Evolutionary conservation across 2,113 vertebrate species (phyloP), one percentile per base, ranked within the genome.

Genomic region (Paramisgurnus dabryanus): DNA sequence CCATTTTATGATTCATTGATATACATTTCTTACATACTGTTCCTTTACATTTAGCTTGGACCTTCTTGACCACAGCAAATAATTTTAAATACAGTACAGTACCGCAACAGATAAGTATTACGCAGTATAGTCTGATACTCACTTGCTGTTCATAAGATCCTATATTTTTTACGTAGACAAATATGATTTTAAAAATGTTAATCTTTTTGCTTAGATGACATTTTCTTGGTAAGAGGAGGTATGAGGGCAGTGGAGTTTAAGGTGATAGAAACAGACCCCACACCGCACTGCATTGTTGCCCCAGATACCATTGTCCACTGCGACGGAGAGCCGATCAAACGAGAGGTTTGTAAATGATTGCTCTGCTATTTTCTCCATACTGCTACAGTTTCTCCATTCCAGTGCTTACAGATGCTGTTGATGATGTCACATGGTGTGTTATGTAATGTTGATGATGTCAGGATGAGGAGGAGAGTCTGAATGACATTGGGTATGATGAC

Each of bases 221-320:
- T 91, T 69, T 89, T 91, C 76, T 78, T 89, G 63, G 86, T 90
- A 6, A 79, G 90, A 60, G 90, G 90, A 3, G 89, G 89, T 22
- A 88, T 91, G 90, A 67, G 89, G n/a, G 90, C 90, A 1, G 90
- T 91, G 67, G 90, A 91, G 71, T 90, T 91, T 77, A 91, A 91
- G 72, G 88, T 90, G 3, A 85, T 91, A 57, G 90, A 91, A 61
- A 89, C 89, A 9, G 90, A 91, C 68, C 90, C 90, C 53, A 49
- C 34, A n/a, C 87, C 89, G 1, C 85, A 90, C 70, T 91, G 90
- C 80, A 91, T 91, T 5, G 90, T 91, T 18, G 87, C 89, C 57
- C 90, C 90, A 9, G 90, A 91, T 39, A 91, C 90, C 8, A 82
- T 91, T 50, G 85, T 90, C 69, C 89, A 90, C 82, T 89, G 90